Percentiles rank a stretch among this genome's conserved stretches.
phyloP scores from a whole-genome alignment of 2,888 invertebrate genomes.

The Seira musarum region DNA sequence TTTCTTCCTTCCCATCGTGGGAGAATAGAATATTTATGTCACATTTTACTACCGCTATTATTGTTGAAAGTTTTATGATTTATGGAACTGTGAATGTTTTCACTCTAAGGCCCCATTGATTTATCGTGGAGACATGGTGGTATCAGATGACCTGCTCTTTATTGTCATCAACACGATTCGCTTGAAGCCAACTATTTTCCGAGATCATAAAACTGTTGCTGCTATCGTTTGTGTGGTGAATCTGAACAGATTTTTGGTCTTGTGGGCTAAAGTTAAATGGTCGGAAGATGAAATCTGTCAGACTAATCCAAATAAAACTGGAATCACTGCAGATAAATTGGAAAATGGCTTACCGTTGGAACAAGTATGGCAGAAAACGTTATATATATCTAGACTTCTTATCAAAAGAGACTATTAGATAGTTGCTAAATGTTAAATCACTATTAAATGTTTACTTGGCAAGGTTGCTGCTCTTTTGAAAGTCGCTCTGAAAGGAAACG shows the following conservation, averaged over 20 bases:
- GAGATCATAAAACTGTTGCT: slow-evolving; percentile 24
- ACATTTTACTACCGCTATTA: no score
- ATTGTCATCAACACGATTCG: slow-evolving; percentile 27
- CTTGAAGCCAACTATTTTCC: slow-evolving; percentile 7
- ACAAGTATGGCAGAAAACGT: neutral
- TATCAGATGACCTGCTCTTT: slow-evolving; percentile 14
- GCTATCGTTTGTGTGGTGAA: slow-evolving; percentile 25
- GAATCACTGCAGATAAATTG: slow-evolving; percentile 5
- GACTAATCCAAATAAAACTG: slow-evolving; percentile 4
- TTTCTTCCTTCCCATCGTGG: neutral
- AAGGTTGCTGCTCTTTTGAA: slow-evolving; percentile 17
- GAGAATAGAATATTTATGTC: no score
- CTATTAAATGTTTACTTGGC: neutral
- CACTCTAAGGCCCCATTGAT: slow-evolving; percentile 29
- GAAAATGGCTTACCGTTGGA: slow-evolving; percentile 22
- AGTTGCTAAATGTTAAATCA: no score
- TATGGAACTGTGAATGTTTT: neutral
- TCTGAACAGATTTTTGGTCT: slow-evolving; percentile 6
- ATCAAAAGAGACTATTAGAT: no score
- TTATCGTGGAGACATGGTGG: slow-evolving; percentile 20
- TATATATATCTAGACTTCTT: neutral
- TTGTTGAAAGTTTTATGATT: neutral
- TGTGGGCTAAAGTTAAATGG: slow-evolving; percentile 35
- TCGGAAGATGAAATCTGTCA: slow-evolving; percentile 20
- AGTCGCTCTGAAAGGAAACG: slow-evolving; percentile 7